Conservation (phyloP, 2,113 vertebrate species). For the Periophthalmus modestus region DNA sequence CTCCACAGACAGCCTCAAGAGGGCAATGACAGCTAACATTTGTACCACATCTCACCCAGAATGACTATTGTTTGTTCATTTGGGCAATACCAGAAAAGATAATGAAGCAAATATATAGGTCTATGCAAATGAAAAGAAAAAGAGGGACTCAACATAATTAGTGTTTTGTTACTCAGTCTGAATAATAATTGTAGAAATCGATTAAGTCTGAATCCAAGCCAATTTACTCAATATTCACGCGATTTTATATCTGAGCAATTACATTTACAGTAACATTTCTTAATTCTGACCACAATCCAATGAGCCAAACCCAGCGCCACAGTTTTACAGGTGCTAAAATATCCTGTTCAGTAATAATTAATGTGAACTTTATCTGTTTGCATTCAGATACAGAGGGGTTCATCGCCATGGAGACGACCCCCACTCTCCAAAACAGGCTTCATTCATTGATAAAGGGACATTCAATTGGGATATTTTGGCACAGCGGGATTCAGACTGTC, state of each 20-base stretch:
- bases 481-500: not conserved
- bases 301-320: not conserved
- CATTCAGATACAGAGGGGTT: constrained; percentile 25
- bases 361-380: constrained; percentile 49
- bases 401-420: constrained; percentile 42
- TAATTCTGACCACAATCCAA: not conserved
- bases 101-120: not conserved
- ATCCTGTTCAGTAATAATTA: constrained; percentile 53
- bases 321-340: constrained; percentile 1
- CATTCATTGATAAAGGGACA: not conserved
- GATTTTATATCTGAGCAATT: not conserved
- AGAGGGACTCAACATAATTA: not conserved
- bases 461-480: not conserved
- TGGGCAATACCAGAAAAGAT: not conserved
- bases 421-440: constrained; percentile 25
- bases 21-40: not conserved
- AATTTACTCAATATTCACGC: not conserved
- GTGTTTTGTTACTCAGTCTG: not conserved
- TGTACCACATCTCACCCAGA: not conserved
- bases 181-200: not conserved
- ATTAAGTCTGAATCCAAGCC: not conserved
- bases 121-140: no score
- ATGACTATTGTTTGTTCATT: not conserved
- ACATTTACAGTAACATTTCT: not conserved
- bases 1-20: not conserved